Percentiles rank a stretch among this genome's conserved stretches.
These are phyloP conservation scores for Alligator mississippiensis DNA, from an alignment of 2,113 vertebrate species.

Conservation along the genomic window DNA sequence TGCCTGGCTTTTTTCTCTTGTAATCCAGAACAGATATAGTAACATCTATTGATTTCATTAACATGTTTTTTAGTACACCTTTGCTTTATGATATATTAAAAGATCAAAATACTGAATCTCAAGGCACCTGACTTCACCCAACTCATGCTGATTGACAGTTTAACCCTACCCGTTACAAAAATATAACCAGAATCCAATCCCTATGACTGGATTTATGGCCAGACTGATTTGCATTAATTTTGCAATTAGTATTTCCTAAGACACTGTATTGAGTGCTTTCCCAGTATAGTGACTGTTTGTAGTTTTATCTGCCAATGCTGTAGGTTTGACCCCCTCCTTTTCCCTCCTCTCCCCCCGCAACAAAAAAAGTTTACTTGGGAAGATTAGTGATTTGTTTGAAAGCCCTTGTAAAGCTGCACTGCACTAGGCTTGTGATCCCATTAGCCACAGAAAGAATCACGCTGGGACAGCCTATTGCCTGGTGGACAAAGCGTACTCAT, in stretches of 20 bases:
- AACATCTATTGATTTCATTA: not conserved
- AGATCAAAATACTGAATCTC: not conserved
- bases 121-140: not conserved
- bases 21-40: constrained; percentile 47
- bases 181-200: not conserved
- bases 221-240: not conserved
- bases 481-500: too few species aligned
- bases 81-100: not conserved
- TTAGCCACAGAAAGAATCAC: not conserved
- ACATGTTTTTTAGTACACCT: constrained; percentile 28
- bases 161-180: not conserved
- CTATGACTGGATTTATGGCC: not conserved
- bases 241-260: too few species aligned
- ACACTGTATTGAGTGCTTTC: too few species aligned
- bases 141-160: not conserved
- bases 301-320: not conserved
- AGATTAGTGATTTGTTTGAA: not conserved
- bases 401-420: not conserved
- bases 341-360: not conserved
- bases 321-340: not conserved
- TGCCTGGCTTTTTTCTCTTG: constrained; percentile 42
- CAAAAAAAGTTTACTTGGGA: not conserved
- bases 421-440: not conserved
- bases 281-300: not conserved
- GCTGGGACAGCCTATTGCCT: too few species aligned